Percentiles rank a stretch among this genome's conserved stretches.
phyloP scores from a whole-genome alignment of 2,797 vertebrate species.

The Myotis planiceps region DNA sequence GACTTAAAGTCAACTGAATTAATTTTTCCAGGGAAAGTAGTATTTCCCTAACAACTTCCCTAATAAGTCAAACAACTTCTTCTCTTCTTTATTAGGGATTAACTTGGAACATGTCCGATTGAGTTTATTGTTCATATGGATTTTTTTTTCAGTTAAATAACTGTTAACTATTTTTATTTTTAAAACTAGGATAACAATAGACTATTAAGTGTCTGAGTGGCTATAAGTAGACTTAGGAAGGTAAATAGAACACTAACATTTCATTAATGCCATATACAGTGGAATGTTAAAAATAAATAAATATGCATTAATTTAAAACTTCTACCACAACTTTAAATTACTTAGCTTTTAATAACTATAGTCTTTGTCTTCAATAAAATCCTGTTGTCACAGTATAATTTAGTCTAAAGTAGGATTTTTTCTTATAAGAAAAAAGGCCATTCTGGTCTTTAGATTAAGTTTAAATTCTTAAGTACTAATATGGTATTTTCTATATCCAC shows the following conservation, averaged over 20 bases:
- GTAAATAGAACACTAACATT: slow-evolving; percentile 5
- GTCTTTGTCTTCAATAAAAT: slow-evolving; percentile 55
- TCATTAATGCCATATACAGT: slow-evolving; percentile 19
- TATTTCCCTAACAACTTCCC: background rate
- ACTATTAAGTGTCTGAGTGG: slow-evolving; percentile 48
- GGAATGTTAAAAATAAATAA: slow-evolving; percentile 24
- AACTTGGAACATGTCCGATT: slow-evolving; percentile 55
- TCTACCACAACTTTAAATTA: slow-evolving; percentile 54
- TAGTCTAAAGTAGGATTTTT: slow-evolving; percentile 53
- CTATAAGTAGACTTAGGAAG: slow-evolving; percentile 11
- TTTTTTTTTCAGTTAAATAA: slow-evolving; percentile 9
- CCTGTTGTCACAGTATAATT: slow-evolving; percentile 24
- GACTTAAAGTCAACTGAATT: background rate
- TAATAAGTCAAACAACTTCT: background rate
- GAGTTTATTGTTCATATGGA: slow-evolving; percentile 48
- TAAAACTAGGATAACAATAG: slow-evolving; percentile 68
- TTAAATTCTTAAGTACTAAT: slow-evolving; percentile 39
- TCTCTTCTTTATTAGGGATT: slow-evolving; percentile 48
- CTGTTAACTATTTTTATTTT: slow-evolving; percentile 76
- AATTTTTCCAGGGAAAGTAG: background rate
- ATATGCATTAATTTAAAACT: slow-evolving; percentile 56
- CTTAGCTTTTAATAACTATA: slow-evolving; percentile 8
- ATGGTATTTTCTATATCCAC: background rate
- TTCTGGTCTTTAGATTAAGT: background rate
- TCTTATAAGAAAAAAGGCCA: background rate